Evolutionary conservation across 2,113 vertebrate genomes (phyloP), one percentile per base, ranked within the genome.

Genomic region (Pandion haliaetus): DNA sequence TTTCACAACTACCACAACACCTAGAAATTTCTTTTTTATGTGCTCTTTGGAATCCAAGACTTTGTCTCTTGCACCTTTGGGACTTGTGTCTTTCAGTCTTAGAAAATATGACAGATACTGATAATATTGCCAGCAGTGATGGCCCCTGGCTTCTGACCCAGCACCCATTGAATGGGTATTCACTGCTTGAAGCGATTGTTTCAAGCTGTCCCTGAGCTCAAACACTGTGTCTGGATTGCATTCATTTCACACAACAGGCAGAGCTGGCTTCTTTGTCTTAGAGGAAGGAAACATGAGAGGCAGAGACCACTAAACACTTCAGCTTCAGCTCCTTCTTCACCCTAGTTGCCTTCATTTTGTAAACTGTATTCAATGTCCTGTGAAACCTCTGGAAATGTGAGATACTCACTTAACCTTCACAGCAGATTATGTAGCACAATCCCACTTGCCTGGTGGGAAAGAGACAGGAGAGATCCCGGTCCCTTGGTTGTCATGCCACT

Each of bases 141-240:
- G 14, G 8, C 47, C 31, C 9, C 32, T 73, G 59, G 10, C 18
- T 90, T 92, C 5, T 17, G 61, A 81, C 6, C 8, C 47, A 80
- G 11, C 5, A 65, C 1, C 24, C 11, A 8, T 1, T 72, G 47
- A 79, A 44, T 0, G 3, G 19, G 3, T 45, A 31, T 36, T 83
- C 18, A 38, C 5, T 70, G 29, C 29, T 71, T 18, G 83, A 55
- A 85, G 25, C 1, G 0, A 13, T 25, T 47, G 21, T 77, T 93
- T 83, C 73, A 73, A 84, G 17, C 45, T 67, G 2, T n/a, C n/a
- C 8, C 25, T 47, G 20, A 90, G 21, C 32, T 93, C n/a, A 36
- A 50, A 20, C 2, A 17, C 16, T 31, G 17, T 85, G 32, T 32
- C 32, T 69, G 17, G 12, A n/a, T 26, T 77, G 14, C 34, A 26